These are phyloP conservation scores for Spilarctia lutea DNA, from an alignment of 2,888 invertebrate species.

Conservation along the genomic window DNA sequence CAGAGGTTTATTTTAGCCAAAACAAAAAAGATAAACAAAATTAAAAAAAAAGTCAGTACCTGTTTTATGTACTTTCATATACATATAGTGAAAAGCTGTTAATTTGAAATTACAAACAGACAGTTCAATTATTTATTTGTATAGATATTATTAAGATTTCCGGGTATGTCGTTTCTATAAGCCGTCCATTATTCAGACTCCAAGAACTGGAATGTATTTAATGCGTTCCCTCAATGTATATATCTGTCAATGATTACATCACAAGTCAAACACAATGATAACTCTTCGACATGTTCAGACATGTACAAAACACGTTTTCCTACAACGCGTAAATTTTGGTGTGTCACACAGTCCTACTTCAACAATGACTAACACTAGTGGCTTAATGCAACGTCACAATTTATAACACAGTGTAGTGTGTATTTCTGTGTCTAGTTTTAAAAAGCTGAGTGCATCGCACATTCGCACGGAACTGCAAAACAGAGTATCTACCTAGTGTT, in stretches of 20 bases:
- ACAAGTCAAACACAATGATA: constrained; percentile 37
- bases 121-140: too few species aligned
- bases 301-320: constrained; percentile 49
- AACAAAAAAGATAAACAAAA: too few species aligned
- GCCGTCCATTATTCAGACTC: neutral
- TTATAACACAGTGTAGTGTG: constrained; percentile 28
- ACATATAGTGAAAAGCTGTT: too few species aligned
- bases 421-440: constrained; percentile 31
- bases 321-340: constrained; percentile 9
- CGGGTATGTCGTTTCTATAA: too few species aligned
- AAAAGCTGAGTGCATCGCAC: constrained; percentile 30
- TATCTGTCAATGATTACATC: constrained; percentile 37
- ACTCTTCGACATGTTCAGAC: constrained; percentile 53
- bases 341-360: constrained; percentile 17
- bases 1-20: too few species aligned
- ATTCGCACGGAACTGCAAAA: constrained; percentile 4
- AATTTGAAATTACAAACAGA: too few species aligned
- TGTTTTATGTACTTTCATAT: too few species aligned
- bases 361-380: constrained; percentile 18
- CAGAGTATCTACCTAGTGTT: constrained; percentile 39
- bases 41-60: too few species aligned
- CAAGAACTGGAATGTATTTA: neutral
- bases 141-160: too few species aligned
- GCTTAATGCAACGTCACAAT: constrained; percentile 24
- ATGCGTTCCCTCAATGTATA: neutral